These are phyloP conservation scores for Oligia fasciuncula DNA, from an alignment of 2,888 invertebrate species.

Conservation along the genomic window DNA sequence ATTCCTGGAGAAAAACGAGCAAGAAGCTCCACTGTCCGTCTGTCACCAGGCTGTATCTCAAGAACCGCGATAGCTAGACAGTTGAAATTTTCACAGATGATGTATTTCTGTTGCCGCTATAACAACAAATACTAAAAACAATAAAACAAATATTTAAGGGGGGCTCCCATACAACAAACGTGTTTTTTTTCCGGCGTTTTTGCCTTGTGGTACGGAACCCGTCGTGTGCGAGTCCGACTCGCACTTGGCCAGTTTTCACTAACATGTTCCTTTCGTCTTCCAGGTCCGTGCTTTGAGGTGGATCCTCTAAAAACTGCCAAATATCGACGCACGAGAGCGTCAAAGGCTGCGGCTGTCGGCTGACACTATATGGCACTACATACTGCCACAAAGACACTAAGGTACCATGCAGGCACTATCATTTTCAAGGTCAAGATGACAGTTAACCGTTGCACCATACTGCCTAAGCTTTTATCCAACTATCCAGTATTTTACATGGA, in stretches of 20 bases:
- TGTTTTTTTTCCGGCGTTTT: no score
- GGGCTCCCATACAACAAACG: no score
- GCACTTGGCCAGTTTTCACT: no score
- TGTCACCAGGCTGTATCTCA: no score
- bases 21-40: not conserved
- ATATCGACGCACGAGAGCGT: constrained; percentile 43
- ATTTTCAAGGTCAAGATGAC: not conserved
- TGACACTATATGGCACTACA: constrained; percentile 4
- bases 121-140: no score
- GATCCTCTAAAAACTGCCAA: constrained; percentile 56
- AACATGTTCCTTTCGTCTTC: not conserved
- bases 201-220: no score
- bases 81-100: no score
- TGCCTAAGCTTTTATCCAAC: not conserved
- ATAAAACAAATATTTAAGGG: no score
- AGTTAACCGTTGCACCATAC: no score
- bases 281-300: constrained; percentile 52
- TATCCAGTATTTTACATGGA: not conserved
- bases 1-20: not conserved
- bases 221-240: no score
- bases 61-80: no score
- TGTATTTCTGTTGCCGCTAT: no score
- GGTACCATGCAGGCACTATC: constrained; percentile 4
- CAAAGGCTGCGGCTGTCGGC: constrained; percentile 29
- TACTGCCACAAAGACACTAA: constrained; percentile 10